Conservation (phyloP, 2,113 vertebrate species). For the Silurus glanis region DNA sequence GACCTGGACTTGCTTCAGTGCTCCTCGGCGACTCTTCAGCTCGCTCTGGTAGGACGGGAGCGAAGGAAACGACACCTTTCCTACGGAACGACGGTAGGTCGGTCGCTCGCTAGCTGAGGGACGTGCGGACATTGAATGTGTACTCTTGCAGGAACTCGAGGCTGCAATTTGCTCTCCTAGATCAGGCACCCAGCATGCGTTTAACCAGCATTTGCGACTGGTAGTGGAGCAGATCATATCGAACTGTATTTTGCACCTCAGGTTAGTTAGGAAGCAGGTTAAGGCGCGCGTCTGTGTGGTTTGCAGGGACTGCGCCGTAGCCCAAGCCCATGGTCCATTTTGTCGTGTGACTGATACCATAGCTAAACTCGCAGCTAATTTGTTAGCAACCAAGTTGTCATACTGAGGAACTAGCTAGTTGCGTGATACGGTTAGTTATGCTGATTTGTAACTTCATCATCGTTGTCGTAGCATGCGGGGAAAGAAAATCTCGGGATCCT, state of each 20-base stretch:
- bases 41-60: neutral
- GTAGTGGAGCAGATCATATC: neutral
- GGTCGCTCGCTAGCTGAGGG: neutral
- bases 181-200: neutral
- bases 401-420: neutral
- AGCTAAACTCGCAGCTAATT: neutral
- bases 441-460: neutral
- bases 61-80: conserved; percentile 21
- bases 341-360: conserved; percentile 17
- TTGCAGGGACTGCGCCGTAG: conserved; percentile 12
- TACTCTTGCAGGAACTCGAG: conserved; percentile 2
- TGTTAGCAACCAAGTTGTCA: neutral
- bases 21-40: neutral
- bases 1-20: neutral
- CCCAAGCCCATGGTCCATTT: conserved; percentile 33
- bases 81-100: conserved; percentile 37
- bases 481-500: neutral
- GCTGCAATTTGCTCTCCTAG: neutral
- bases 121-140: neutral
- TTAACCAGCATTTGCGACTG: neutral
- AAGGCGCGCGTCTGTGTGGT: neutral
- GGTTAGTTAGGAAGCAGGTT: neutral
- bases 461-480: neutral
- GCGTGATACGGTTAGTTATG: neutral
- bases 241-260: neutral